Base-by-base conservation (phyloP, 1,140 invertebrate genomes). In the Drosophila tropicalis region DNA sequence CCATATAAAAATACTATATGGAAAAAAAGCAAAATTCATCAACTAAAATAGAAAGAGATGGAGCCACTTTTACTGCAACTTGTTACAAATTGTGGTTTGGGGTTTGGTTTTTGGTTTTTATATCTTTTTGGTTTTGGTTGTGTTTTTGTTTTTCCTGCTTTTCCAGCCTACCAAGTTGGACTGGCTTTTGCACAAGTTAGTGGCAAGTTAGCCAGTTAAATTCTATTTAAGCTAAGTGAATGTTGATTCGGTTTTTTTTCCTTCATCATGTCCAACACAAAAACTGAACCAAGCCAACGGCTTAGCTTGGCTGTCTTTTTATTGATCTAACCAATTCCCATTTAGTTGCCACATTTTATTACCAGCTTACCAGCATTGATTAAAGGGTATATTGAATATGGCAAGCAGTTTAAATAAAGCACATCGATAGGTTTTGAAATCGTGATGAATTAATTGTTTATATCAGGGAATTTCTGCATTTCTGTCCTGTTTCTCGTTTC, bases 201-300 rank as follows among this genome's bases (percentile, higher is more conserved):
- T 51, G 41, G 61, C 41, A 51, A 39, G 25, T 25, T 58, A 7
- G 70, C 36, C 51, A 68, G 63, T 44, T 66, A 67, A 67, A 83
- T 87, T 87, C 83, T 87, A 87, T 76, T 86, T 79, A 64, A 58
- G 84, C 79, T 80, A 89, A 87, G 83, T 87, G 83, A 87, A 87
- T 87, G 83, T 87, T 87, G 83, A 89, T 87, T 86, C 60, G 67
- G 71, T 41, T 39, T 4, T 12, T 34, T 72, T 51, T 74, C 77
- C 67, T 76, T 79, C 76, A 70, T 79, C 76, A 70, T 82, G 81
- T 81, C 19, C 29, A 57, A 62, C n/a, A 57, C 56, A 55, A 72
- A 63, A 82, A 72, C 39, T 66, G 67, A 76, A 19, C 67, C 70
- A 70, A 73, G 66, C 61, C 60, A 67, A 55, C 81, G 54, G 36